Base-by-base conservation (phyloP, 2,888 invertebrate species). In the Drosophila neoperkinsi region DNA sequence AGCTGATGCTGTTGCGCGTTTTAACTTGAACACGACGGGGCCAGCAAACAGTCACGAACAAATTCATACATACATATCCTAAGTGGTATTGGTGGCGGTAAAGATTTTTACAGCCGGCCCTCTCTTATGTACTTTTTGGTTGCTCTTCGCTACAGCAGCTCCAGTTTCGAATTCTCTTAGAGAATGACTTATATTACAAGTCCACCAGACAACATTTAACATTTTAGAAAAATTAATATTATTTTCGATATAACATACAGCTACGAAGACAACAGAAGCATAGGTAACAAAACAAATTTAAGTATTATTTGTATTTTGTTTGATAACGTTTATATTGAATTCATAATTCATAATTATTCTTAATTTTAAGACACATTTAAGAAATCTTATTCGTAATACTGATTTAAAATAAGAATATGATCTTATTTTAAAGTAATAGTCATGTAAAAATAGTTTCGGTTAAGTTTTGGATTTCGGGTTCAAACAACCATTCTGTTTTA, bases 51-150 rank as follows among this genome's bases (percentile, higher is more conserved):
- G 28, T 43, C 55, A 69, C 63, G 38, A 59, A 36, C 62, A 55
- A 62, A 71, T 49, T 38, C 63, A 58, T 28, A 58, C 61, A 58
- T 57, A 68, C 69, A 59, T 46, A 38, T 62, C 60, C 51, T 4
- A 46, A 88, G 91, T 91, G 89, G 91, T 91, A 81, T 79, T 81
- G 72, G 81, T 78, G 57, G 56, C 68, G 36, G 41, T 55, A 56
- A 66, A 63, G 60, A 73, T 66, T 73, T 79, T 51, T 49, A 52
- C 62, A 64, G 62, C 28, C 56, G 21, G 53, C 41, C 33, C 62
- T 70, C 79, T 79, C 74, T 81, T 70, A 33, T 49, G 28, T 51
- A 41, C 46, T 46, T 46, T 52, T 57, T 2, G 7, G 18, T 36
- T 25, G 10, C 61, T 55, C 70, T 64, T 57, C n/a, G 41, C 10